Conservation (phyloP, 1,140 invertebrate species). For the Colletes latitarsis region DNA sequence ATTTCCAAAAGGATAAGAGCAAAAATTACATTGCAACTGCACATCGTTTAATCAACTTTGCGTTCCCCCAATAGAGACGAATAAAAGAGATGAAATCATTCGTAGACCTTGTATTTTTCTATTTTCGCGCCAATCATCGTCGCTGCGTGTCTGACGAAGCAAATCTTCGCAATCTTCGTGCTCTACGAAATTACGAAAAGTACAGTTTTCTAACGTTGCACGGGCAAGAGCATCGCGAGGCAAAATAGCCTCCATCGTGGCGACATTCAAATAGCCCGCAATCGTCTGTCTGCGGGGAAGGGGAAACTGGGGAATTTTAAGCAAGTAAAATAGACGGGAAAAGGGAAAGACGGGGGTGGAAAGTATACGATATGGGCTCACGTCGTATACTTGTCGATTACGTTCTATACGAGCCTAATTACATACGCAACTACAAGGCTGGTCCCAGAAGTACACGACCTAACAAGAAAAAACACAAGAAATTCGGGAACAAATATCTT, state of each 20-base stretch:
- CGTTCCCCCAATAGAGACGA: too few relatives aligned
- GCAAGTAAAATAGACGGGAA: constrained; percentile 28
- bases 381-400: constrained; percentile 31
- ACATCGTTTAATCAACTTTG: too few relatives aligned
- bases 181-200: neutral
- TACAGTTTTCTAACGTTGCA: constrained; percentile 13
- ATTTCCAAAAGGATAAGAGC: too few relatives aligned
- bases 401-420: constrained; percentile 32
- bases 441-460: too few relatives aligned
- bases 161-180: constrained; percentile 12
- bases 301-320: constrained; percentile 21
- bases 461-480: too few relatives aligned
- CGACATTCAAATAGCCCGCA: constrained; percentile 25
- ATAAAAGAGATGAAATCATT: too few relatives aligned
- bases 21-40: too few relatives aligned
- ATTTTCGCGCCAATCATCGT: neutral
- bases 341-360: constrained; percentile 22
- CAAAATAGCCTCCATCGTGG: constrained; percentile 8
- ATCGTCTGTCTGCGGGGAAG: constrained; percentile 12
- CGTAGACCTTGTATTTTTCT: neutral
- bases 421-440: neutral
- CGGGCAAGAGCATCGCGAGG: neutral
- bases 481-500: too few relatives aligned
- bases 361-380: constrained; percentile 23
- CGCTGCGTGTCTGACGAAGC: neutral